Conservation (phyloP, 1,140 invertebrate genomes). For the Heliconius hermathena region DNA sequence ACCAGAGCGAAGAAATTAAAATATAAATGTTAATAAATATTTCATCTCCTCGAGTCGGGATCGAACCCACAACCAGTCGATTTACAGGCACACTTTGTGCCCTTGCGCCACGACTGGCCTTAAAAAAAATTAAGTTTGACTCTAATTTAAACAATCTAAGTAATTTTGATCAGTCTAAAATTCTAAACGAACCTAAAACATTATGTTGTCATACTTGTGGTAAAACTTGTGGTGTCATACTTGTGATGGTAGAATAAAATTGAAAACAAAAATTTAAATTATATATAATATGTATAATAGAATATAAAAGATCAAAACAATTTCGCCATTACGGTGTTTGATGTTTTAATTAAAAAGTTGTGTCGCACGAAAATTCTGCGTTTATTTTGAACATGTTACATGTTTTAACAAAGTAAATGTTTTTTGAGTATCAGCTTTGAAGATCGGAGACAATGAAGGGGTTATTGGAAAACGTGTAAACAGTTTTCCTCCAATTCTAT, state of each 20-base stretch:
- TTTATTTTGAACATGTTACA: conserved; percentile 1
- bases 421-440: conserved; percentile 4
- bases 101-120: too few species aligned
- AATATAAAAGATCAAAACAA: conserved; percentile 16
- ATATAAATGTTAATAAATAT: too few species aligned
- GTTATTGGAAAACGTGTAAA: background rate
- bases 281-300: background rate
- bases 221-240: too few species aligned
- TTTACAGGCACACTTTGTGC: too few species aligned
- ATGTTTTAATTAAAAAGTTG: conserved; percentile 32
- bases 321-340: conserved; percentile 15
- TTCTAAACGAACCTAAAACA: background rate
- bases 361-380: conserved; percentile 9
- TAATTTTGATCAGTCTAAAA: background rate
- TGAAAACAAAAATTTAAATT: background rate
- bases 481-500: background rate
- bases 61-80: too few species aligned
- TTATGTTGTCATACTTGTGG: background rate
- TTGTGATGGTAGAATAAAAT: background rate
- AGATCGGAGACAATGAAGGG: background rate
- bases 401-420: conserved; percentile 13
- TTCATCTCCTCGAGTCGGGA: too few species aligned
- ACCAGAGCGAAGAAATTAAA: too few species aligned
- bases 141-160: too few species aligned
- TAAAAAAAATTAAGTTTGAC: too few species aligned